Conservation (phyloP, 2,113 vertebrate species). For the Haplochromis vanheusdeni region DNA sequence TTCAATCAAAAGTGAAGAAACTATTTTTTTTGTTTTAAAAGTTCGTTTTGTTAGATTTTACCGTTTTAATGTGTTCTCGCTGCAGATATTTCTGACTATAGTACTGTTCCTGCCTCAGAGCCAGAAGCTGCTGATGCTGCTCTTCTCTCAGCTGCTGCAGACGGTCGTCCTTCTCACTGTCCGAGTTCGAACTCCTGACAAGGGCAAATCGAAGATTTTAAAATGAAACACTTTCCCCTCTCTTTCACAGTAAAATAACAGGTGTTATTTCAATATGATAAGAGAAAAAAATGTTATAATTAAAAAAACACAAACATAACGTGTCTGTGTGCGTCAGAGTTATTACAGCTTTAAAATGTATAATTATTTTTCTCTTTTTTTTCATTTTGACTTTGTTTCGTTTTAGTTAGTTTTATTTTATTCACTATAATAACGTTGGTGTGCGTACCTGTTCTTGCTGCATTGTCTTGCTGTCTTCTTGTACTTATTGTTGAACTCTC, state of each 20-base stretch:
- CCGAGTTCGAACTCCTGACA: constrained; percentile 70
- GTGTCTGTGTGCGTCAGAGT: fast-evolving
- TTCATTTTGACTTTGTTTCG: not conserved
- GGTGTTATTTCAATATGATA: not conserved
- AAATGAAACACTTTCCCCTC: not conserved
- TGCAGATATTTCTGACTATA: constrained; percentile 98
- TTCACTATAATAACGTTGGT: not conserved
- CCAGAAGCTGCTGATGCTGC: constrained; percentile 91
- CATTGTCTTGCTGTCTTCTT: constrained; percentile 83
- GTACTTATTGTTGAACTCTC: constrained; percentile 57
- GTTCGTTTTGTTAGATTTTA: not conserved
- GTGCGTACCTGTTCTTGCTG: constrained; percentile 82
- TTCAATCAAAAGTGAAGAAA: not conserved
- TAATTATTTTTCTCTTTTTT: not conserved
- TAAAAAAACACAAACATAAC: not conserved
- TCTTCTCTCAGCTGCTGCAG: constrained; percentile 87
- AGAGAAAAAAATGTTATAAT: not conserved
- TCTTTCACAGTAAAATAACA: fast-evolving
- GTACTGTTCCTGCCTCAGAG: constrained; percentile 94
- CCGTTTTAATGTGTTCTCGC: constrained; percentile 80
- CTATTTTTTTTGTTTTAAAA: fast-evolving
- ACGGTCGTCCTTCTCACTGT: constrained; percentile 84
- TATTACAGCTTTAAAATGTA: not conserved
- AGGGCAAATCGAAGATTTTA: not conserved
- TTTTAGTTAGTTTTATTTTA: not conserved